phyloP scores from a whole-genome alignment of 2,113 vertebrate genomes.

The Phrynosoma blainvillii region DNA sequence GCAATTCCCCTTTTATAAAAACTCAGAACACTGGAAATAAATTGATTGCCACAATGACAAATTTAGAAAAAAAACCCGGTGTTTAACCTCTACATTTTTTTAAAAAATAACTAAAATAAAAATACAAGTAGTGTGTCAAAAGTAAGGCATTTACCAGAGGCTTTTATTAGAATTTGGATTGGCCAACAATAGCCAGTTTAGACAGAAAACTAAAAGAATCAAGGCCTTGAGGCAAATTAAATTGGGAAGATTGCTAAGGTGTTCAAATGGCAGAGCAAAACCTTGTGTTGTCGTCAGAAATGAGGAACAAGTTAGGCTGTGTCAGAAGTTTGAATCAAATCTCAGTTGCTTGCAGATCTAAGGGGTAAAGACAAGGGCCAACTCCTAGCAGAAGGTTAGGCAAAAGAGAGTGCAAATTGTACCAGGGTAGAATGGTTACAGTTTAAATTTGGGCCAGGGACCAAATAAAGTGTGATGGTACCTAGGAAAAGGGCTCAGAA shows the following conservation, averaged over 20 bases:
- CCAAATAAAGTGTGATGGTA: too few species aligned
- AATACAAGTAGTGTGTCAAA: constrained; percentile 39
- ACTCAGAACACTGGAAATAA: background rate
- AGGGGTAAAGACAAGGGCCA: background rate
- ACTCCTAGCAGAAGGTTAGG: background rate
- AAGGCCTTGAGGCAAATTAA: background rate
- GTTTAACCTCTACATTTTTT: background rate
- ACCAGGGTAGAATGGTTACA: background rate
- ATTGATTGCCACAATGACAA: background rate
- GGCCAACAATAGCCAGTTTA: background rate
- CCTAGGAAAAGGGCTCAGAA: background rate
- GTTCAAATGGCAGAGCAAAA: background rate
- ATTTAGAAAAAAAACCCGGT: too few species aligned
- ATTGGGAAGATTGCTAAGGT: background rate
- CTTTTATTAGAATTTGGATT: background rate
- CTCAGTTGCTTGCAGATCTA: background rate
- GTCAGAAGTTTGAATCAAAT: background rate
- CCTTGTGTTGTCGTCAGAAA: background rate
- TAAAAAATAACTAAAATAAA: constrained; percentile 19
- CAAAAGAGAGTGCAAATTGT: background rate
- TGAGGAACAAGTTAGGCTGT: background rate
- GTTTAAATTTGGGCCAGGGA: background rate
- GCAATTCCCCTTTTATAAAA: constrained; percentile 27
- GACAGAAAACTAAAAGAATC: background rate
- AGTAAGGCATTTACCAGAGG: constrained; percentile 26